Conservation (phyloP, 2,113 vertebrate genomes). For the Erythrolamprus reginae region DNA sequence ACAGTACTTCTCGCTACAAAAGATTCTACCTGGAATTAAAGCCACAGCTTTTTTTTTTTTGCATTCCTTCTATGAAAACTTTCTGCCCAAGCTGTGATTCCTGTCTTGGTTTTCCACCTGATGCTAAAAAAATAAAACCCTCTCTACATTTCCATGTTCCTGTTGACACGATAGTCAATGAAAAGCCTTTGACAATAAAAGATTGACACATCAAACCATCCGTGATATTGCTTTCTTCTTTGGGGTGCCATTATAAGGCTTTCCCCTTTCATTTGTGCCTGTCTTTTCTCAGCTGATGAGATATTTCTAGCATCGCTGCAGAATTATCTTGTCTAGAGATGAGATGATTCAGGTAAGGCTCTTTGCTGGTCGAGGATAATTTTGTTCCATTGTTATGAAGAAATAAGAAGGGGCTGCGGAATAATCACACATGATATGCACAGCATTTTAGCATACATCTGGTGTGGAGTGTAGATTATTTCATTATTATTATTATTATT, state of each 20-base stretch:
- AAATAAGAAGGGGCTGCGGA: not conserved
- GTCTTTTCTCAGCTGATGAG: not conserved
- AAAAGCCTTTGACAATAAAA: not conserved
- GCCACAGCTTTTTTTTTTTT: not conserved
- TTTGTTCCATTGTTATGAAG: not conserved
- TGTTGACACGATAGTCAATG: too few relatives aligned
- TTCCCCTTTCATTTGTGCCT: not conserved
- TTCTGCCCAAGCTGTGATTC: not conserved
- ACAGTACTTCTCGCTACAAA: not conserved
- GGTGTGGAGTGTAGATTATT: too few relatives aligned
- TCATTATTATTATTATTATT: too few relatives aligned
- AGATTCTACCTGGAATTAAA: not conserved
- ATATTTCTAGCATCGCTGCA: not conserved
- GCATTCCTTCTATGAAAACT: not conserved
- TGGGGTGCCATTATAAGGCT: not conserved
- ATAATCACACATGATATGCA: not conserved
- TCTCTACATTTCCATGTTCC: not conserved
- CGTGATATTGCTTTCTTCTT: not conserved
- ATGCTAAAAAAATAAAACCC: not conserved
- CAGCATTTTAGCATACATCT: not conserved
- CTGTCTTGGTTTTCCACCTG: not conserved
- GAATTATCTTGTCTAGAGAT: conserved; percentile 17
- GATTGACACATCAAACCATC: not conserved
- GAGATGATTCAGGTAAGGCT: not conserved
- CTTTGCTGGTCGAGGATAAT: not conserved